Evolutionary conservation across 2,113 vertebrate genomes (phyloP), one percentile per base, ranked within the genome.

Genomic region (Prunella himalayana): DNA sequence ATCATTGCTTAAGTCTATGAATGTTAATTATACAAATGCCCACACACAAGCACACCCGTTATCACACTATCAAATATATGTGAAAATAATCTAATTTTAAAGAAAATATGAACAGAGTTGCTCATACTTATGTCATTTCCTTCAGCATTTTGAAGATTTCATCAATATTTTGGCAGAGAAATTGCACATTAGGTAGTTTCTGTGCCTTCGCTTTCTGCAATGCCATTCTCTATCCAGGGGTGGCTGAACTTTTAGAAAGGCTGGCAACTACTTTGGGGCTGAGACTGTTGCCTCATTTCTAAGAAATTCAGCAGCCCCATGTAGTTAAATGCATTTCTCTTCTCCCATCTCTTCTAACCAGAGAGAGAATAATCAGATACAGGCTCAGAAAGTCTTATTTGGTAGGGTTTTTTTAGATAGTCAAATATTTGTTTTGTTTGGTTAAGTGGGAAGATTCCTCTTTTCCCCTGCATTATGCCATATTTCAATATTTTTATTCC

Each of bases 21-120:
- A 22, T 30, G 4, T 23, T 49, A 64, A 42, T 56, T 77, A 37
- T 31, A 56, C 11, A 28, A 35, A 47, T 65, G 8, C 13, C 42
- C 22, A 19, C 17, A 53, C 17, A 49, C 3, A 9, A 16, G 30
- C 12, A 22, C 3, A 14, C 18, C 12, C 0, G 0, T 51, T 92
- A 20, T 75, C 39, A 70, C 13, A 47, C 11, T 27, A 31, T 4
- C 0, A 56, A 25, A n/a, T 23, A 25, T 37, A 51, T n/a, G 11
- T 33, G 5, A 6, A 51, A 71, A 64, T 21, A 30, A 16, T 27
- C 1, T 16, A 47, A 70, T 51, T 63, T 65, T n/a, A 71, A 88
- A 68, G 22, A 69, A 41, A 77, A 69, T 1, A 61, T 7, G 9
- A 91, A 17, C 21, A 19, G 8, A 23, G 1, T 57, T 80, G 11